Conservation (phyloP, 2,113 vertebrate genomes). For the Cepphus grylle region DNA sequence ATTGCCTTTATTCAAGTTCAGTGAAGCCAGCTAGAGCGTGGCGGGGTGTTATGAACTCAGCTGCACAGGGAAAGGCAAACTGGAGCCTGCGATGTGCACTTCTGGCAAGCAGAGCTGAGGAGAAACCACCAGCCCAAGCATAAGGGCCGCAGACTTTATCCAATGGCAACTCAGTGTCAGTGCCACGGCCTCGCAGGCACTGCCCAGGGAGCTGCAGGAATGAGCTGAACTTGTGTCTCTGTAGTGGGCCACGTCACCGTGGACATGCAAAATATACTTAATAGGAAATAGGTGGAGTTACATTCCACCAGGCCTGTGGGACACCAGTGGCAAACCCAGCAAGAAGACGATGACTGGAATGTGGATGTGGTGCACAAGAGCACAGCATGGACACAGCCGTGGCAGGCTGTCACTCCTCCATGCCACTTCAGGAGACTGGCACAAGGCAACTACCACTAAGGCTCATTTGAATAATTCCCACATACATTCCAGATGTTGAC, state of each 20-base stretch:
- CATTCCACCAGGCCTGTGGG: neutral
- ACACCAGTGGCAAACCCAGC: neutral
- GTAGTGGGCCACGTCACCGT: accelerated
- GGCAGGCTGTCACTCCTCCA: neutral
- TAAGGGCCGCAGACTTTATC: neutral
- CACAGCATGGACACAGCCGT: neutral
- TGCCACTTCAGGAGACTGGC: constrained; percentile 39
- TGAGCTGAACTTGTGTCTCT: neutral
- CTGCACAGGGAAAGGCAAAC: neutral
- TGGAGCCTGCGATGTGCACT: neutral
- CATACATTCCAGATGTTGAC: constrained; percentile 64
- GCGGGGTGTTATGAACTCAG: neutral
- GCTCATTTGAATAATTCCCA: constrained; percentile 67
- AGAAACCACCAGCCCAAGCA: neutral
- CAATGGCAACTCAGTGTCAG: neutral
- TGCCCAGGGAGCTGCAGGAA: neutral
- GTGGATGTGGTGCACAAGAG: neutral
- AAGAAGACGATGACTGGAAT: neutral
- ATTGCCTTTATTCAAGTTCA: neutral
- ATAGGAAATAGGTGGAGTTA: neutral
- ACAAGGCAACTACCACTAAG: neutral
- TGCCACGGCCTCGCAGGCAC: neutral
- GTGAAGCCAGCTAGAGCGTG: accelerated
- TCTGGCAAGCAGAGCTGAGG: neutral
- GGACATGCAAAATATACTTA: neutral